Evolutionary conservation across 2,888 invertebrate species (phyloP), one percentile per base, ranked within the genome.

Genomic region (Augiades crinisus): DNA sequence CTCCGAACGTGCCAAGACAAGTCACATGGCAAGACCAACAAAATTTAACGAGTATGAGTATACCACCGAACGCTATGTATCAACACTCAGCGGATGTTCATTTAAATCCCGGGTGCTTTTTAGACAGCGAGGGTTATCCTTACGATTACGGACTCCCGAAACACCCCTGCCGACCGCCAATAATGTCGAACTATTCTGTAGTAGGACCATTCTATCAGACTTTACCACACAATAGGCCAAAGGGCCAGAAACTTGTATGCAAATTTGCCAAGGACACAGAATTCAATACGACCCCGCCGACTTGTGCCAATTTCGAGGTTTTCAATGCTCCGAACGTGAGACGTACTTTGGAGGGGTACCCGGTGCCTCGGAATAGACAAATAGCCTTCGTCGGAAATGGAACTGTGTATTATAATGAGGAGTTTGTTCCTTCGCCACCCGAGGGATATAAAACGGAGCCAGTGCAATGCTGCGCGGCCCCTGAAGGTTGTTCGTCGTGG

Each of bases 271-370:
- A 88, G 68, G 88, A 89, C 61, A 89, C 77, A 40, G 89, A 89
- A 62, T 89, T 89, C 66, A 89, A 89, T 60, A 71, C 83, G 27
- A 64, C 77, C 30, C 73, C 78, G 27, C 75, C 80, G 27, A 63
- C 78, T 46, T 86, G 86, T 62, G 72, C 78, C 57, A 86, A 82
- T 75, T 84, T 81, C 55, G 90, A 90, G 63, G 73, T 78, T 58
- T 86, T 85, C 59, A 82, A 77, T 58, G 82, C 88, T 45, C 76
- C 85, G 34, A 92, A 92, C 71, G 92, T 95, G 43, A 91, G 95
- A 59, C 95, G 95, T 70, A 96, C 95, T 3, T 93, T 94, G 49
- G 95, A 95, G 62, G 96, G 96, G 5, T 96, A 95, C 75, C 95
- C 95, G 0, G 91, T 92, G 45, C 90, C 91, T 52, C 78, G 85